Conservation (phyloP, 2,797 vertebrate species). For the Sarcophilus harrisii region DNA sequence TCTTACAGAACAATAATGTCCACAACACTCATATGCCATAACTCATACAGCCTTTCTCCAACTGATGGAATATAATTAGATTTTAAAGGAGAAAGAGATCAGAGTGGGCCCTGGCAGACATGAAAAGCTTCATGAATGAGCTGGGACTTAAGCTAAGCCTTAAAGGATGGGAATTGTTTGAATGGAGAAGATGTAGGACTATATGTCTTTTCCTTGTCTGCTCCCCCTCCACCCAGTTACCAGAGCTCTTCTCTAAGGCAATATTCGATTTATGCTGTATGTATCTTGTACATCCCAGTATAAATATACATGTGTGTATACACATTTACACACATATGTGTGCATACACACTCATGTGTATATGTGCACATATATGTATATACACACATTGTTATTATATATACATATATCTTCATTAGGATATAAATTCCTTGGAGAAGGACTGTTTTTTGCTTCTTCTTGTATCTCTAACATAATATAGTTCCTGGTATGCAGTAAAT, state of each 20-base stretch:
- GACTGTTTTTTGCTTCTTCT: neutral
- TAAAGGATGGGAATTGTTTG: neutral
- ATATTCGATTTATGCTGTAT: neutral
- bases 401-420: neutral
- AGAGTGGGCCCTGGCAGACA: neutral
- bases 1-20: too few relatives aligned
- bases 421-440: neutral
- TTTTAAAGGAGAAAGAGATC: neutral
- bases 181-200: neutral
- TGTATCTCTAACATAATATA: neutral
- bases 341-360: too few relatives aligned
- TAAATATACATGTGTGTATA: neutral
- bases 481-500: neutral
- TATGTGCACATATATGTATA: too few relatives aligned
- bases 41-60: too few relatives aligned
- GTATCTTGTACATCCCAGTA: neutral
- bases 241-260: neutral
- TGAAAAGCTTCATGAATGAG: slow-evolving; percentile 28
- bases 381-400: too few relatives aligned
- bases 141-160: neutral
- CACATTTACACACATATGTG: neutral
- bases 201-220: neutral
- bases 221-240: neutral
- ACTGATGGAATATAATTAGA: neutral
- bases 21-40: too few relatives aligned